A percentile compares a stretch with the other conserved stretches of the same genome.
phyloP scores from a whole-genome alignment of 2,113 vertebrate species.

The Silurus glanis region DNA sequence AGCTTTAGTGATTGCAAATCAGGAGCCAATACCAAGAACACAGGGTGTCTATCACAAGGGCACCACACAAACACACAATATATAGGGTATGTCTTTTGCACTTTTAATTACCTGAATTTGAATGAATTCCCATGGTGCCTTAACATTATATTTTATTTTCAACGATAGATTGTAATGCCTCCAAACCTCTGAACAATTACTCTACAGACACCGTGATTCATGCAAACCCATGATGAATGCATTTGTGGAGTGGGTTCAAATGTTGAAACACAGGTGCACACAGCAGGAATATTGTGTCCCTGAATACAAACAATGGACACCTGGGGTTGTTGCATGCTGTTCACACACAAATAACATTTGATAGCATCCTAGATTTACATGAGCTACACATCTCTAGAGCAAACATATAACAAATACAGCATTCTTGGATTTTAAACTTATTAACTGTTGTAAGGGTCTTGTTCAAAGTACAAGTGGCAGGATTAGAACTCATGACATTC shows the following conservation, averaged over 20 bases:
- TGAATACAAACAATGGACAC: slow-evolving; percentile 12
- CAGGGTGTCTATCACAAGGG: neutral
- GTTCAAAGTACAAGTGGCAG: neutral
- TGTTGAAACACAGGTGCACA: neutral
- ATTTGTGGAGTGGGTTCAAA: neutral
- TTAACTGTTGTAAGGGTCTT: neutral
- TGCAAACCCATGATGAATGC: neutral
- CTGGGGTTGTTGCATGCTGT: neutral
- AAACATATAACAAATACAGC: neutral
- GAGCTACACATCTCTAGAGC: neutral
- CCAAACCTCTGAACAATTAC: neutral
- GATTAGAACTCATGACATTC: neutral
- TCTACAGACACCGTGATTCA: neutral
- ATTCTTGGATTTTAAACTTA: neutral
- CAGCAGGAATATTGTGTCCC: neutral
- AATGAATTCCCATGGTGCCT: neutral
- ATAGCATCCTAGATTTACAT: neutral
- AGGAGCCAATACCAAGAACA: neutral
- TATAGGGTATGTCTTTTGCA: neutral
- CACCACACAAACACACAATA: neutral
- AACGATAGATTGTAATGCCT: neutral
- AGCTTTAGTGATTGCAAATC: neutral
- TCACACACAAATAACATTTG: neutral
- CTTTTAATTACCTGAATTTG: neutral
- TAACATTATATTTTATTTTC: neutral